These are phyloP conservation scores for Zaprionus lachaisei DNA, from an alignment of 1,140 invertebrate species.

Conservation along the genomic window DNA sequence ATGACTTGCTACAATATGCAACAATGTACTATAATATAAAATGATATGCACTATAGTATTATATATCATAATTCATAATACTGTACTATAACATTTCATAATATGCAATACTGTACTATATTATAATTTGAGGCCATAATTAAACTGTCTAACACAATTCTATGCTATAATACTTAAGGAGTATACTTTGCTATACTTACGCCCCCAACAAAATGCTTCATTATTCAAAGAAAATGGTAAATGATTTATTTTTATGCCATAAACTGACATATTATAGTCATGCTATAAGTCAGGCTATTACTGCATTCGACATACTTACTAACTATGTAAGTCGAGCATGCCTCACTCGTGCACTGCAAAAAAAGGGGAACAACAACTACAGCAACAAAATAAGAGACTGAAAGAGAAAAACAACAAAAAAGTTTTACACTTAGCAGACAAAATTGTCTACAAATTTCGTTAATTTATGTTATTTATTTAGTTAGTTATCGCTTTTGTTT, in stretches of 20 bases:
- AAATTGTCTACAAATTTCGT: constrained; percentile 82
- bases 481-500: constrained; percentile 75
- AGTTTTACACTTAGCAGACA: constrained; percentile 78
- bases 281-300: not conserved
- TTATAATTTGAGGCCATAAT: too few relatives aligned
- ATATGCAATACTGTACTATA: too few relatives aligned
- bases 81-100: not conserved
- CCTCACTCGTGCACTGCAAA: not conserved
- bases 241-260: not conserved
- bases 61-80: not conserved
- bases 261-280: not conserved
- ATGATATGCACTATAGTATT: too few relatives aligned
- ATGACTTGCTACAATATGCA: too few relatives aligned
- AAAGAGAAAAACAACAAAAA: constrained; percentile 57
- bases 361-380: constrained; percentile 20
- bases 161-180: too few relatives aligned
- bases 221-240: too few relatives aligned
- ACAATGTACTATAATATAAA: too few relatives aligned
- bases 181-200: not conserved
- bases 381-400: constrained; percentile 40
- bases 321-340: not conserved
- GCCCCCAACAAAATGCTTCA: too few relatives aligned
- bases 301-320: not conserved
- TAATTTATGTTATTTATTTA: constrained; percentile 83
- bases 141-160: too few relatives aligned